Conservation (phyloP, 2,888 invertebrate species). For the Craniophora ligustri region DNA sequence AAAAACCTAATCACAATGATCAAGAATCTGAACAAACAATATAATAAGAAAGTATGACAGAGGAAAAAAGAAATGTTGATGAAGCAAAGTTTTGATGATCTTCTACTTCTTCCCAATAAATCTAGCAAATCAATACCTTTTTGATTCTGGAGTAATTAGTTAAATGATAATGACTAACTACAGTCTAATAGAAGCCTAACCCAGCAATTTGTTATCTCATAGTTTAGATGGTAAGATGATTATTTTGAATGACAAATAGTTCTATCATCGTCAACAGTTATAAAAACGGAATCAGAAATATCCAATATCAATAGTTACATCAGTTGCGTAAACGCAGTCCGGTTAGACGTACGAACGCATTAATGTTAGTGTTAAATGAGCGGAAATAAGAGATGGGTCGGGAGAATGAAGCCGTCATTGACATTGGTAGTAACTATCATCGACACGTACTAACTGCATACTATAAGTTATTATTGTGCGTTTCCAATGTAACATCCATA, state of each 20-base stretch:
- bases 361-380: constrained; percentile 64
- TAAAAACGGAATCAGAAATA: constrained; percentile 13
- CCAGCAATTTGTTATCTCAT: no score
- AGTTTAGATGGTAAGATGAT: background rate
- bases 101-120: no score
- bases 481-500: constrained; percentile 58
- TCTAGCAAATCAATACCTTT: no score
- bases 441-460: constrained; percentile 68
- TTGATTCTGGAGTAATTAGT: no score
- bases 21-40: no score
- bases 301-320: constrained; percentile 46
- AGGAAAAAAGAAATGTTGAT: no score
- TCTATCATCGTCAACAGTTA: constrained; percentile 6
- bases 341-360: constrained; percentile 52
- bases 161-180: no score
- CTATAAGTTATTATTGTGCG: constrained; percentile 53
- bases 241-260: constrained; percentile 1
- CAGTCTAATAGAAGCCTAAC: no score
- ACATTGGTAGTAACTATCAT: constrained; percentile 72
- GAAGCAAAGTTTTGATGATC: no score
- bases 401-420: constrained; percentile 73
- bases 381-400: constrained; percentile 63
- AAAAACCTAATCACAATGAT: no score
- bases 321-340: constrained; percentile 52
- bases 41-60: no score